Evolutionary conservation across 2,797 vertebrate genomes (phyloP).

Genomic region (Clarias platycephalus): DNA sequence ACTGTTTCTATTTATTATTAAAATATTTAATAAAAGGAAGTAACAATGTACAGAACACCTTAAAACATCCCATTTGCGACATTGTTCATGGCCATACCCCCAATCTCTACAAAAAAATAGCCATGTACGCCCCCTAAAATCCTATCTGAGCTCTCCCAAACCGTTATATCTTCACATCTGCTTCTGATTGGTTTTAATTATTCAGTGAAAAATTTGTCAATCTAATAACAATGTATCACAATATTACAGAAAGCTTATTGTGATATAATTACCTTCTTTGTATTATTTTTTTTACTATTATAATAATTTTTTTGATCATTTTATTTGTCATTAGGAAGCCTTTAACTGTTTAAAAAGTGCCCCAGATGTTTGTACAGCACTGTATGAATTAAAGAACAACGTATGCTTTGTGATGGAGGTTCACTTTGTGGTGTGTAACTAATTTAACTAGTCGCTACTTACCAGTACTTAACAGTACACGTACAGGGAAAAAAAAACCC

Average conservation of each 20-base stretch:
- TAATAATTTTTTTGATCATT: too few relatives aligned
- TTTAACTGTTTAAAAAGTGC: background rate
- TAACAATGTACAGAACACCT: too few relatives aligned
- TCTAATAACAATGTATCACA: too few relatives aligned
- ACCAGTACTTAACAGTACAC: background rate
- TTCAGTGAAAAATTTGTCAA: background rate
- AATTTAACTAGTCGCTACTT: background rate
- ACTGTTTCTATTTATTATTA: too few relatives aligned
- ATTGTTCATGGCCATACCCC: too few relatives aligned
- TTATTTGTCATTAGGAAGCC: too few relatives aligned
- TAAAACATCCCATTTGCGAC: too few relatives aligned
- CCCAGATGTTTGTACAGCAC: slow-evolving; percentile 9
- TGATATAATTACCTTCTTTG: background rate
- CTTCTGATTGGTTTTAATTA: background rate
- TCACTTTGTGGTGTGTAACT: background rate
- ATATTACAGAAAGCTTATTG: background rate
- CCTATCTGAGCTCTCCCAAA: too few relatives aligned
- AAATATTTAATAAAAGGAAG: too few relatives aligned
- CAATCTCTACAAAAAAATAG: background rate
- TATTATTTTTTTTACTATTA: too few relatives aligned
- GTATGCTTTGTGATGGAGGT: background rate
- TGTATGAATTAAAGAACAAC: background rate
- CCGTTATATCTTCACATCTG: background rate
- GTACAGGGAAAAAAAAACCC: background rate
- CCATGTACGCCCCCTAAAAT: too few relatives aligned